Base-by-base conservation (phyloP, 2,797 vertebrate species). In the Tiaroga cobitis region DNA sequence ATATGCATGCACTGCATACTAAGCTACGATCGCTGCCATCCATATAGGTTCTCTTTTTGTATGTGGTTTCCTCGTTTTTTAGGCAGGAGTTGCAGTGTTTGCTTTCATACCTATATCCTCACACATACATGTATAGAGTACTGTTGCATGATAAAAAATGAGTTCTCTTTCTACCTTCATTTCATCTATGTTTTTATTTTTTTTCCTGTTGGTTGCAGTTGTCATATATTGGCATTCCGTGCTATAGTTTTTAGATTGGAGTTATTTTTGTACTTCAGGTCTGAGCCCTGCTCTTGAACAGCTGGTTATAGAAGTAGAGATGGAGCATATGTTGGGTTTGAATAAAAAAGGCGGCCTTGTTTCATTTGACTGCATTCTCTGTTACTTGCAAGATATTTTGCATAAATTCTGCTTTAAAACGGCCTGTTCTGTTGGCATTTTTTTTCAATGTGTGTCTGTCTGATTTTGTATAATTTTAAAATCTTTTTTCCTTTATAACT, bases 211-310 rank as follows among this genome's bases (percentile, higher is more conserved):
- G n/a, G 49, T 32, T 41, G 19, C 43, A 59, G 67, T 72, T 84
- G 67, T 70, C 75, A 63, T 34, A 70, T 61, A 46, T 59, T 84
- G 83, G 51, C 67, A 79, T 61, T 51, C 51, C 6, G 1, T 46
- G 65, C n/a, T 84, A 79, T 79, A 72, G 67, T 78, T 84, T 84
- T 78, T 4, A 49, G 49, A 37, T 69, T 68, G 4, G 21, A 84
- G 67, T 79, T 79, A 79, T 84, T 84, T 79, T 79, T 15, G 83
- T 79, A 24, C 37, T 26, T 68, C 29, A 72, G 83, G 41, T 49
- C 65, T 49, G 49, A 68, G 65, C 80, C 85, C 81, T 77, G 73
- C 80, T 61, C 79, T 76, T 86, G 79, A 75, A 69, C 59, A 81
- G 79, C 80, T 81, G 79, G 69, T 32, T 81, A 56, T 54, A 75